Percentiles rank a stretch among this genome's conserved stretches.
These are phyloP conservation scores for Apotomis turbidana DNA, from an alignment of 2,888 invertebrate genomes.

Conservation along the genomic window DNA sequence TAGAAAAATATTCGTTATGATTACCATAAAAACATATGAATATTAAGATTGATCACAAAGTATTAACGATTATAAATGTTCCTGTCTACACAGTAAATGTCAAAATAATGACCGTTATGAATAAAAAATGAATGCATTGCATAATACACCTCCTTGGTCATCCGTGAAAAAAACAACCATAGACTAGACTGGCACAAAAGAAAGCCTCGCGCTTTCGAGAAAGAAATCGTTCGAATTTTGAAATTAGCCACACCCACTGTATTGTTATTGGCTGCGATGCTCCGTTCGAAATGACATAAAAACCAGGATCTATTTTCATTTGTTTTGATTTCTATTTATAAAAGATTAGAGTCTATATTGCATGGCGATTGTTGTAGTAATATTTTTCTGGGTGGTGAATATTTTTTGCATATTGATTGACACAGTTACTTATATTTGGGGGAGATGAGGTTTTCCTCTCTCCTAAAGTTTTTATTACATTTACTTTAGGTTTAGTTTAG, in stretches of 20 bases:
- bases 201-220: conserved; percentile 54
- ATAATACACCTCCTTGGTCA: conserved; percentile 14
- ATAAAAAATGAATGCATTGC: conserved; percentile 4
- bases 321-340: conserved; percentile 24
- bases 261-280: conserved; percentile 71
- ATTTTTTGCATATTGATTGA: conserved; percentile 37
- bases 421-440: conserved; percentile 10
- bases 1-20: too few relatives aligned
- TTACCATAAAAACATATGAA: too few relatives aligned
- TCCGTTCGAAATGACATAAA: conserved; percentile 51
- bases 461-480: background rate
- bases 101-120: background rate
- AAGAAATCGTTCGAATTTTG: conserved; percentile 77
- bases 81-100: too few relatives aligned
- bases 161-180: conserved; percentile 43
- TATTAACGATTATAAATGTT: too few relatives aligned
- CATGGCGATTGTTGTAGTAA: background rate
- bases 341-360: conserved; percentile 25
- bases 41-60: too few relatives aligned
- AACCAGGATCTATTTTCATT: background rate
- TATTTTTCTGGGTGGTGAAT: conserved; percentile 32
- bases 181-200: conserved; percentile 59
- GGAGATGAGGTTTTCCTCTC: background rate
- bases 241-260: conserved; percentile 76
- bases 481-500: background rate